Evolutionary conservation across 2,797 vertebrate species (phyloP), one percentile per base, ranked within the genome.

Genomic region (Sebastes matsubarae): DNA sequence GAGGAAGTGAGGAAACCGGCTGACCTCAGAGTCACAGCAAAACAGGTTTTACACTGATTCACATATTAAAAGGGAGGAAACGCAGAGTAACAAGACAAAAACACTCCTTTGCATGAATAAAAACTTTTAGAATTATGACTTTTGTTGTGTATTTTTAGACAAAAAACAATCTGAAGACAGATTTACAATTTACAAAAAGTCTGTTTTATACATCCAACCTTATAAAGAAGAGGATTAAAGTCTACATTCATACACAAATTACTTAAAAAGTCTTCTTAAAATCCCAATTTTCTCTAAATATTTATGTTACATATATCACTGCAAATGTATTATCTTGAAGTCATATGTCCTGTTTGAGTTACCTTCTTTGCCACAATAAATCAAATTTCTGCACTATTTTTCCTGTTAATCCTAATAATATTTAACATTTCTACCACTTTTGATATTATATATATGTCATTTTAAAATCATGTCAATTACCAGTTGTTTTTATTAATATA

Each of bases 1-100:
- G 75, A 78, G 96, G 96, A 97, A 96, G 94, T 93, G 94, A 96
- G 93, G 89, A 79, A 90, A 88, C 80, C 86, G 80, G 72, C 73
- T 76, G 86, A 91, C 69, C 86, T 83, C 36, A 36, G 46, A 22
- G 24, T 9, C 34, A 16, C n/a, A 25, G 22, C 2, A 3, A 24
- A 65, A 65, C 8, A 65, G 14, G 34, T 42, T 42, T 16, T 7
- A 3, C 25, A 68, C 9, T 32, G 18, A 58, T n/a, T 32, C 12
- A 77, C 38, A 66, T 11, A 20, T 65, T 22, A 36, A 20, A 12
- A 12, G 10, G 25, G 42, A 68, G 30, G 25, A 46, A 38, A 20
- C 6, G 32, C 2, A 64, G 6, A 36, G 9, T 3, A 24, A 57
- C 46, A 52, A 52, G 46, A 16, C 42, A 18, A 18, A 46, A 46